Evolutionary conservation across 64 coral and sea anemone species (phyloP).

Genomic region (Trachythela sp.): DNA sequence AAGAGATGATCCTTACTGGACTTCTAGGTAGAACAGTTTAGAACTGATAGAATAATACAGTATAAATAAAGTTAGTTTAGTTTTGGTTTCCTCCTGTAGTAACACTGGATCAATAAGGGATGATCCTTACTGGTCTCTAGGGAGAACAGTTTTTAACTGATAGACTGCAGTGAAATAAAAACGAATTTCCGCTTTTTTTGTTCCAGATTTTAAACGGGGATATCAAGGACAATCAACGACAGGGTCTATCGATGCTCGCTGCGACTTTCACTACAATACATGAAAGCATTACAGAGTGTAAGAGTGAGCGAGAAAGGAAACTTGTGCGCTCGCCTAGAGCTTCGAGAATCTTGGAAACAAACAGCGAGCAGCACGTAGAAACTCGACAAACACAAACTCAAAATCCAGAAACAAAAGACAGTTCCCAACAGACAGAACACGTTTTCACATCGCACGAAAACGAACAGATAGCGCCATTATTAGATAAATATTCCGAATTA

Average conservation of each 20-base stretch:
- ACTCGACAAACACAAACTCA: background rate
- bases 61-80: too few relatives aligned
- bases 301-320: background rate
- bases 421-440: background rate
- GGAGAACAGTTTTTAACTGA: background rate
- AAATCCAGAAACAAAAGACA: slow-evolving; percentile 1
- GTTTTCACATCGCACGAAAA: background rate
- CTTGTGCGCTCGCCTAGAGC: background rate
- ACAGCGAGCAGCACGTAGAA: background rate
- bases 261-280: background rate
- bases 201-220: background rate
- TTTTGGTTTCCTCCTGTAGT: too few relatives aligned
- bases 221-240: slow-evolving; percentile 6
- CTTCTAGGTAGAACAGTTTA: too few relatives aligned
- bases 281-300: background rate
- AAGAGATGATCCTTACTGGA: too few relatives aligned
- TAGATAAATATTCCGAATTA: slow-evolving; percentile 26
- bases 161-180: background rate
- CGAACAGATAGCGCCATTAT: background rate
- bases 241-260: background rate
- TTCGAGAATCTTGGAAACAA: background rate
- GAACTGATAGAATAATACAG: too few relatives aligned
- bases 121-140: background rate
- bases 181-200: background rate
- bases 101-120: too few relatives aligned